Base-by-base conservation (phyloP, 2,797 vertebrate species). In the Danio choprae region DNA sequence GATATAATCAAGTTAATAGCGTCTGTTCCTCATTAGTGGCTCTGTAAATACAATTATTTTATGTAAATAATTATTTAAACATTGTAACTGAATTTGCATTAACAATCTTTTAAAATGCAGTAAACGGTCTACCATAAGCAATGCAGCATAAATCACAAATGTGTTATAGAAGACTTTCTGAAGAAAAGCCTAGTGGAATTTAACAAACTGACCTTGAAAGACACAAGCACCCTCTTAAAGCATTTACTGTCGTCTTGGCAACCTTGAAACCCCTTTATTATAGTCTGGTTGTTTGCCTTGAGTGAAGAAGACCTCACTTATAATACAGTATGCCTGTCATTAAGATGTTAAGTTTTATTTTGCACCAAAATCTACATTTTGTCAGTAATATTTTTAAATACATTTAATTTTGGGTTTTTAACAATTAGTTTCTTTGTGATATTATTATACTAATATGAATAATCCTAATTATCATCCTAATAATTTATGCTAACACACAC, bases 191-290 rank as follows among this genome's bases (percentile, higher is more conserved):
- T 87, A 74, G 79, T 60, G 80, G 83, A 81, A 68, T 50, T 43
- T 87, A 92, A 88, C 89, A 86, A 87, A 87, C 88, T 90, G 92
- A 92, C 91, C 92, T 93, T 92, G 88, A 81, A 86, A 60, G 76
- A 77, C 86, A 89, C 89, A 90, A 90, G 11, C 87, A 86, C 84
- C 84, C 79, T 90, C 88, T 89, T 88, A 88, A 91, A 88, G 90
- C 88, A 88, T 92, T 92, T 91, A 90, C 81, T 86, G 87, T 94
- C 58, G 87, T 91, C 91, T 84, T 91, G 86, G 90, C 88, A 92
- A 94, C 88, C 74, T 83, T 84, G 92, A 90, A 91, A 89, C 91
- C 87, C 89, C 87, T 90, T 78, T 70, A 83, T 70, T 87, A 90
- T 88, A 79, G 74, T 84, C 87, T 83, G 86, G 88, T 85, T 86